Evolutionary conservation across 2,113 vertebrate species (phyloP).

Genomic region (Petromus typicus): DNA sequence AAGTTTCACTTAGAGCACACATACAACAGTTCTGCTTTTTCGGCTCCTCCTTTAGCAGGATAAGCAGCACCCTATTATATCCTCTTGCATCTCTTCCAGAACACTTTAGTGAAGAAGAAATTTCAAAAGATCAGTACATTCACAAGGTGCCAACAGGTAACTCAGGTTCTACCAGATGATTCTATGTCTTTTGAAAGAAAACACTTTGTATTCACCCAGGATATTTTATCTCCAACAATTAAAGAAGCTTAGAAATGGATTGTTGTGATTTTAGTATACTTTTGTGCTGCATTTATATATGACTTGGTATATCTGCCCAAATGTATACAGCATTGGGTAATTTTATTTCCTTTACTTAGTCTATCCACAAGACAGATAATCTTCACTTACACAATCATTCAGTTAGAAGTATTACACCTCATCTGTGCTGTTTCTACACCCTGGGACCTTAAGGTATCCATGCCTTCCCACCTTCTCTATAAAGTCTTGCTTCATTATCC

Average conservation of each 20-base stretch:
- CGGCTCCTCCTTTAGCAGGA: not conserved
- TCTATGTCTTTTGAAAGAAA: constrained; percentile 30
- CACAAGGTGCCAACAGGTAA: not conserved
- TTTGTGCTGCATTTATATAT: not conserved
- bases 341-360: constrained; percentile 16
- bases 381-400: not conserved
- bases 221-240: not conserved
- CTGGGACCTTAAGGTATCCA: not conserved
- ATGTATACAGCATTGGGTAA: not conserved
- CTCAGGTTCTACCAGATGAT: not conserved
- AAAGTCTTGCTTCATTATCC: not conserved
- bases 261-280: not conserved
- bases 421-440: not conserved
- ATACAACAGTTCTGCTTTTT: not conserved
- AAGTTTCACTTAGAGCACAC: constrained; percentile 26
- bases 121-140: not conserved
- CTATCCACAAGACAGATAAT: not conserved
- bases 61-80: not conserved
- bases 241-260: not conserved
- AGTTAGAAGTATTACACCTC: not conserved
- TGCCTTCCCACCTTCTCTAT: not conserved
- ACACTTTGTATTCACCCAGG: not conserved
- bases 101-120: not conserved
- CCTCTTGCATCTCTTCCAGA: constrained; percentile 4
- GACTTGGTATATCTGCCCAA: not conserved